These are phyloP conservation scores for Rachycentron canadum DNA, from an alignment of 2,797 vertebrate genomes.

Conservation along the genomic window DNA sequence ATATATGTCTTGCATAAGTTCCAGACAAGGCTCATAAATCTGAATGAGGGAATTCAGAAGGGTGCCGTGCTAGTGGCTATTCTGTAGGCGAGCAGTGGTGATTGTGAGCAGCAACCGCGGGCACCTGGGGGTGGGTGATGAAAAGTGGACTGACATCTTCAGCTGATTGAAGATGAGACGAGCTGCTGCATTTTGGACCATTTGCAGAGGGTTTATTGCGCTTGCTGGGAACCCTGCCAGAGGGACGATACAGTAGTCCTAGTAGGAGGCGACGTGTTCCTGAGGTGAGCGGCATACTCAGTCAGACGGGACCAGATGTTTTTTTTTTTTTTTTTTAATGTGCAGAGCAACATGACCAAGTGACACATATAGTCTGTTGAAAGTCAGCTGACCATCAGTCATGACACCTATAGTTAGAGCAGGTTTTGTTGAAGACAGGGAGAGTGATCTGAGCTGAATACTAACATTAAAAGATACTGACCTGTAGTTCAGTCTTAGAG, in stretches of 20 bases:
- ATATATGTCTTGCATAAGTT: not conserved
- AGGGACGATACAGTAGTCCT: not conserved
- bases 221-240: not conserved
- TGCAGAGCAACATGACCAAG: not conserved
- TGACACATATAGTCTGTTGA: not conserved
- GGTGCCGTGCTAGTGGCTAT: no score
- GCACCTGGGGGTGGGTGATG: not conserved
- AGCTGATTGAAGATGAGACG: not conserved
- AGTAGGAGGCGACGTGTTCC: not conserved
- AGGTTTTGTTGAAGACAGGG: not conserved
- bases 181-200: not conserved
- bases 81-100: not conserved
- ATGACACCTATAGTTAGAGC: not conserved
- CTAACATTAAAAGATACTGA: not conserved
- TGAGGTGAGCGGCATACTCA: not conserved
- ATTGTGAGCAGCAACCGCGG: not conserved
- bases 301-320: not conserved
- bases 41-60: not conserved
- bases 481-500: not conserved
- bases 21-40: not conserved
- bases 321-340: not conserved
- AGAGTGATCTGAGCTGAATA: not conserved
- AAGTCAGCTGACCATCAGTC: not conserved
- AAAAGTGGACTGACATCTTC: not conserved
- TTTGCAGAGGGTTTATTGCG: not conserved